Percentiles rank a stretch among this genome's conserved stretches.
Evolutionary conservation across 2,888 invertebrate genomes (phyloP).

Genomic region (Ectemnius cavifrons): DNA sequence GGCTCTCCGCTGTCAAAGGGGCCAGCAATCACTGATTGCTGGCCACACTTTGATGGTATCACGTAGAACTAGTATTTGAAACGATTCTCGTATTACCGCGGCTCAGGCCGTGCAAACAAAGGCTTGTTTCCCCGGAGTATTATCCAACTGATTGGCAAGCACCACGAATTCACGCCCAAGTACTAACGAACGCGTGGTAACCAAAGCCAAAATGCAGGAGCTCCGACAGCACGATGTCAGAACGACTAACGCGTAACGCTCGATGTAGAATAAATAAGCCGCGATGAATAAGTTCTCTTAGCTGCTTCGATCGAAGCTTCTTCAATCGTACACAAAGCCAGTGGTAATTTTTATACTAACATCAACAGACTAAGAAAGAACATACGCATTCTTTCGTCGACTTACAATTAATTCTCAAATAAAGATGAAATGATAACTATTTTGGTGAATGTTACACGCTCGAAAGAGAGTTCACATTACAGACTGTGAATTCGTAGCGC

Average conservation of each 20-base stretch:
- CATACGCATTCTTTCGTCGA: background rate
- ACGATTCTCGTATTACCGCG: slow-evolving; percentile 16
- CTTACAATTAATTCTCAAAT: background rate
- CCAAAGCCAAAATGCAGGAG: too few species aligned
- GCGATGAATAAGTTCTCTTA: too few species aligned
- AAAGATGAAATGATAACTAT: too few species aligned
- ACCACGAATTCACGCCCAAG: slow-evolving; percentile 57
- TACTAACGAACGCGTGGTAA: slow-evolving; percentile 34
- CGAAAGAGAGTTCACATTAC: too few species aligned
- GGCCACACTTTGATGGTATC: too few species aligned
- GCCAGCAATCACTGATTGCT: too few species aligned
- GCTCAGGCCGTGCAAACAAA: background rate
- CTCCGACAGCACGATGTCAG: too few species aligned
- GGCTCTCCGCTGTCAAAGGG: too few species aligned
- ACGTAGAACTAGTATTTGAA: background rate
- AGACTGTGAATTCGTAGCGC: too few species aligned
- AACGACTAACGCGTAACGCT: too few species aligned
- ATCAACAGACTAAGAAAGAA: slow-evolving; percentile 31
- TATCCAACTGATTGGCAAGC: slow-evolving; percentile 65
- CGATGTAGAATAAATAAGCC: too few species aligned
- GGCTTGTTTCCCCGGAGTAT: slow-evolving; percentile 45
- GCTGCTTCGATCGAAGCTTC: slow-evolving; percentile 42
- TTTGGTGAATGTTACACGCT: too few species aligned
- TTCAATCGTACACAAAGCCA: slow-evolving; percentile 16
- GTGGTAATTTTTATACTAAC: slow-evolving; percentile 41